These are phyloP conservation scores for Scatophagus argus DNA, from an alignment of 2,113 vertebrate species.

Conservation along the genomic window DNA sequence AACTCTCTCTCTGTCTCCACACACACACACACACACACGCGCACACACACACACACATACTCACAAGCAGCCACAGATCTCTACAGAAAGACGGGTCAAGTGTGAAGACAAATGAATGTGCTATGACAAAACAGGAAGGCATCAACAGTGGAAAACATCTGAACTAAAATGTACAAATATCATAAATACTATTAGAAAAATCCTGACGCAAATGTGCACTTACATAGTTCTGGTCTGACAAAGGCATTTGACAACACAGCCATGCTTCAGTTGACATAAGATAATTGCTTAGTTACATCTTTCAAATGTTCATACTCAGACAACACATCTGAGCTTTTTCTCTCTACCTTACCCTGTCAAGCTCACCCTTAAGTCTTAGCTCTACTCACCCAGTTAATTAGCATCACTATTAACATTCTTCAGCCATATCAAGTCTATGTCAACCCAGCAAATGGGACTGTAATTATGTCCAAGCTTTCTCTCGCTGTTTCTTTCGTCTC, in stretches of 20 bases:
- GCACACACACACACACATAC: not conserved
- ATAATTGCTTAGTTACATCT: conserved; percentile 10
- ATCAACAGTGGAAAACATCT: not conserved
- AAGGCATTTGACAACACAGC: not conserved
- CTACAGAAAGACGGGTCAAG: not conserved
- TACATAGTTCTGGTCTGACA: not conserved
- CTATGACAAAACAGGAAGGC: not conserved
- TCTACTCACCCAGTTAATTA: conserved; percentile 55
- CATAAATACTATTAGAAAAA: not conserved
- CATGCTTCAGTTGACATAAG: conserved; percentile 1
- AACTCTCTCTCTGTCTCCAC: not conserved
- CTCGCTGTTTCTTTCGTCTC: not conserved
- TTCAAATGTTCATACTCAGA: conserved; percentile 1
- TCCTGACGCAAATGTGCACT: not conserved
- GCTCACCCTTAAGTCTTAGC: conserved; percentile 19
- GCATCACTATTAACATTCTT: conserved; percentile 60
- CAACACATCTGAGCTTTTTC: conserved; percentile 11
- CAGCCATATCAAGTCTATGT: conserved; percentile 53
- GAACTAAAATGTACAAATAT: not conserved
- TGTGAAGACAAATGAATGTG: not conserved
- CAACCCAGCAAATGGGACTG: conserved; percentile 49
- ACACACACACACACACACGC: not conserved
- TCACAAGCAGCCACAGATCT: not conserved
- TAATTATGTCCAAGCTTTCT: conserved; percentile 48
- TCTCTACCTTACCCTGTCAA: conserved; percentile 26